Evolutionary conservation across 2,113 vertebrate species (phyloP).

Genomic region (Eupsittula cactorum): DNA sequence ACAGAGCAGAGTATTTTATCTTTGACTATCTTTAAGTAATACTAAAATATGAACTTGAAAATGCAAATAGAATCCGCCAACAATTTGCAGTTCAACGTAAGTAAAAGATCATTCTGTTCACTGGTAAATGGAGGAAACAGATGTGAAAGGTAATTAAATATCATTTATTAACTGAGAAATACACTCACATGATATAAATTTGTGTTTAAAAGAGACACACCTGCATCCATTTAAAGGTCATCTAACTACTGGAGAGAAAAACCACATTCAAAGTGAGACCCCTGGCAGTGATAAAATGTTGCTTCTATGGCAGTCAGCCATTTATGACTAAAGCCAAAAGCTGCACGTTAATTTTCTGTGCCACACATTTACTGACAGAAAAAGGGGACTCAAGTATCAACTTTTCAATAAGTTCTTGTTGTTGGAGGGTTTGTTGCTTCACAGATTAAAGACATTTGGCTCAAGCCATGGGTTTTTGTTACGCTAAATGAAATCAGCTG

Average conservation of each 20-base stretch:
- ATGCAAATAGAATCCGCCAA: not conserved
- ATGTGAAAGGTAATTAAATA: constrained; percentile 31
- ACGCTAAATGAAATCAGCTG: constrained; percentile 60
- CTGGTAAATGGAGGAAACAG: not conserved
- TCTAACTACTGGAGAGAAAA: constrained; percentile 40
- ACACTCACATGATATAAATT: constrained; percentile 1
- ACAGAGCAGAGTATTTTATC: not conserved
- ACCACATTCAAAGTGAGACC: constrained; percentile 1
- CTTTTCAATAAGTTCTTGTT: constrained; percentile 30
- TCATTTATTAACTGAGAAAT: constrained; percentile 28
- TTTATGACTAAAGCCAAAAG: constrained; percentile 20
- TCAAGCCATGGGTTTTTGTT: constrained; percentile 38
- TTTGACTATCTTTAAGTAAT: not conserved
- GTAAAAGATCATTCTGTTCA: not conserved
- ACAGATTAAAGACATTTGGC: constrained; percentile 55
- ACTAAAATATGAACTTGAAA: not conserved
- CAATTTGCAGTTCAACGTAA: not conserved
- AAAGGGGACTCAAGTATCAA: not conserved
- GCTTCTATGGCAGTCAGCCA: constrained; percentile 38
- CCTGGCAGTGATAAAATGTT: constrained; percentile 5
- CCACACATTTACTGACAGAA: constrained; percentile 37
- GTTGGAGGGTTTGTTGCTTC: constrained; percentile 48
- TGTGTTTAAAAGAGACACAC: constrained; percentile 22
- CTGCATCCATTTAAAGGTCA: constrained; percentile 59
- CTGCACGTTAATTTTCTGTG: constrained; percentile 1